Base-by-base conservation (phyloP, 2,888 invertebrate genomes). In the Adineta ricciae region DNA sequence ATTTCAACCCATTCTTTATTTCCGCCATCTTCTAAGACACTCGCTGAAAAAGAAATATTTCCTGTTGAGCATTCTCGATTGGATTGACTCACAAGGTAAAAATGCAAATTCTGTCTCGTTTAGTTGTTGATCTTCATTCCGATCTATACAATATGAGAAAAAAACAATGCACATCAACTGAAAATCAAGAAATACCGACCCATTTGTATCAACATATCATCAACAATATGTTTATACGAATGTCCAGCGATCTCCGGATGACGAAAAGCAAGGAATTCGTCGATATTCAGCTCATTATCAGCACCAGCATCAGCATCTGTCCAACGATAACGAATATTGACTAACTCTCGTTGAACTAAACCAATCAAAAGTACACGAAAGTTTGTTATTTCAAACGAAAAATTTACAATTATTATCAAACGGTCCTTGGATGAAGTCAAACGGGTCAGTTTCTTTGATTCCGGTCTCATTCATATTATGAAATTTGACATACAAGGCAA, bases 1-100 rank as follows among this genome's bases (percentile, higher is more conserved):
- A 78, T 78, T 78, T 78, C 78, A 7, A 41, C 41, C 78, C 78
- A 78, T 78, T 78, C 78, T 78, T 41, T 78, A 78, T 78, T 78
- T 24, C 24, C 41, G 11, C n/a, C 41, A 41, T 78, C 78, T 41
- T 38, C 78, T 78, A 78, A 41, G 38, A 41, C 41, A 41, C 41
- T 41, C n/a, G 78, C 78, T 78, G 41, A 21, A 78, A n/a, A 41
- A 21, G 24, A n/a, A 41, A 24, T n/a, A 73, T 24, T 38, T 27
- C 27, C 27, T 14, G 4, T 27, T 27, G 27, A 64, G 1, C 3
- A 27, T 27, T 7, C 4, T 16, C 11, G n/a, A 38, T 21, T 41
- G 41, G 21, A 16, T 1, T 9, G 24, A 78, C n/a, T 41, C 9
- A 78, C 78, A 38, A 78, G 78, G 78, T 78, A 78, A 78, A 78